Base-by-base conservation (phyloP, 2,113 vertebrate species). In the Pedetes capensis region DNA sequence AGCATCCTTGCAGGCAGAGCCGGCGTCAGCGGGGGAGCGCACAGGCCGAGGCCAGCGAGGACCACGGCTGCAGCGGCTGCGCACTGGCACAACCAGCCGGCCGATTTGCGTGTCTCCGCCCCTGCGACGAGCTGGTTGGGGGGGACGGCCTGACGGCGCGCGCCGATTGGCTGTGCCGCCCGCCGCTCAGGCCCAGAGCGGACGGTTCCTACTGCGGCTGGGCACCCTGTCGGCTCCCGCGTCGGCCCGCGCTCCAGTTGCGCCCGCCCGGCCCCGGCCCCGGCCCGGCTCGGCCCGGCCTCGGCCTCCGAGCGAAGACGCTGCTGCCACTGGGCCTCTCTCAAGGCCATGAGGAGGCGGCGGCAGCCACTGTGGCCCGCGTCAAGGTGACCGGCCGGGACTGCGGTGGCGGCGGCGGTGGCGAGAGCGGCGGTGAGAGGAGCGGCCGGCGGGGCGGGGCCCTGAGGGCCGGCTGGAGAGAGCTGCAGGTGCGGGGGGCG, bases 381-480 rank as follows among this genome's bases (percentile, higher is more conserved):
- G 95, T 97, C 97, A 97, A 97, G 96, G 97, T 97, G 97, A 97
- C 97, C 94, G 93, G 96, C 93, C 89, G 47, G 64, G 97, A 97
- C 96, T 97, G 96, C 96, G 85, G 97, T 72, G 95, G 96, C 55
- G 85, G 97, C 78, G 95, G 96, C 55, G 57, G 90, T 61, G 34
- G 85, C 42, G n/a, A 78, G 49, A 86, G 80, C 82, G 55, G 85
- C 88, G 81, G 96, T 94, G 75, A 94, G 95, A 53, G 39, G 76
- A 87, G 87, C 61, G 61, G 93, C 69, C 57, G 49, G 94, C n/a
- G 93, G 74, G 74, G 39, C 71, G 47, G 96, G 76, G 94, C 37
- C 86, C 89, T 37, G 63, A 64, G 94, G 91, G 82, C 92, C 39
- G 93, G 68, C 89, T 10, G 32, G 6, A 81, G 96, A 82, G 93